A percentile compares a stretch with the other conserved stretches of the same genome.
phyloP scores from a whole-genome alignment of 2,888 invertebrate genomes.

The Acrocyrtus sp. region DNA sequence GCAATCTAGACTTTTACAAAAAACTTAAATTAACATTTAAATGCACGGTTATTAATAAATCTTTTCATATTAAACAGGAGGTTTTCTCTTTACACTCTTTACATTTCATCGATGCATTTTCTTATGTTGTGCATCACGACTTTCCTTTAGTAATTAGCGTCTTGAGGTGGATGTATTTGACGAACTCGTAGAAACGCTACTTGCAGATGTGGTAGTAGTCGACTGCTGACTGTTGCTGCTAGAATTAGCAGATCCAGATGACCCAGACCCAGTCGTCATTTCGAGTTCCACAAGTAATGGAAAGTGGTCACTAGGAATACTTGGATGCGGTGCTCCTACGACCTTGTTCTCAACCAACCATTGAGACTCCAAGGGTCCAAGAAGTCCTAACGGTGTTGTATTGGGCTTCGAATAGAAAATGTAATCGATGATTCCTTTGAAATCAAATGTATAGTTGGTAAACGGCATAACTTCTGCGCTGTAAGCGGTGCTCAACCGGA shows the following conservation, averaged over 20 bases:
- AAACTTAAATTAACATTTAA: too few relatives aligned
- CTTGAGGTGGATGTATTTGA: conserved; percentile 37
- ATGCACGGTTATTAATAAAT: too few relatives aligned
- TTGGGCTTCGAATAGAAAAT: conserved; percentile 97
- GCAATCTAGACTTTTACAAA: too few relatives aligned
- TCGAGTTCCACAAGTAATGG: conserved; percentile 41
- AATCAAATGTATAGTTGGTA: conserved; percentile 99
- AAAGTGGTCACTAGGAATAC: conserved; percentile 75
- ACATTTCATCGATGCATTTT: too few relatives aligned
- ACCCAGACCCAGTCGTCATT: conserved; percentile 33
- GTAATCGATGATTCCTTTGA: conserved; percentile 99
- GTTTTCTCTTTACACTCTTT: too few relatives aligned
- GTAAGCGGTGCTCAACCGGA: conserved; percentile 94
- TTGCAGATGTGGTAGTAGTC: conserved; percentile 27
- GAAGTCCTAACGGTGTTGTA: conserved; percentile 92
- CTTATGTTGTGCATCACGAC: too few relatives aligned
- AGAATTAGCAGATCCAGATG: conserved; percentile 6
- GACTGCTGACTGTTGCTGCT: conserved; percentile 19
- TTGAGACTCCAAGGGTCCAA: conserved; percentile 93
- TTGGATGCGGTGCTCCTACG: conserved; percentile 97
- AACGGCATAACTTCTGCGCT: conserved; percentile 96
- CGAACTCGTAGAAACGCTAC: conserved; percentile 34
- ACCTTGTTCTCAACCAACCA: conserved; percentile 97
- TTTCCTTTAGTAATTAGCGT: too few relatives aligned
- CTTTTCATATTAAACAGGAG: too few relatives aligned